phyloP scores from a whole-genome alignment of 2,113 vertebrate species.

The Gambusia holbrooki region DNA sequence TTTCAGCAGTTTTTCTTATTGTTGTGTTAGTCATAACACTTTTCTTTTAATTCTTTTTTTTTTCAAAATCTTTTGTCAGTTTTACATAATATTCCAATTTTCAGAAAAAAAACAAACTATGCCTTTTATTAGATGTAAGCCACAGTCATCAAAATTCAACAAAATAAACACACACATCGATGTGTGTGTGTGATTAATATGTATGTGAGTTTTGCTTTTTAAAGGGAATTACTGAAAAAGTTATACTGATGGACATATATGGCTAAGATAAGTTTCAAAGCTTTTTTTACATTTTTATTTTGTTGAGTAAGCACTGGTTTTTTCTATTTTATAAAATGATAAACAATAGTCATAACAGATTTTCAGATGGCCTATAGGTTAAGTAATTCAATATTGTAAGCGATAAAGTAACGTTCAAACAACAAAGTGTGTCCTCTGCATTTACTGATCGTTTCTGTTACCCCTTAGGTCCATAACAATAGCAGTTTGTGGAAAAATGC shows the following conservation, averaged over 20 bases:
- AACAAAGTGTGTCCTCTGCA: slow-evolving; percentile 64
- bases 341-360: slow-evolving; percentile 23
- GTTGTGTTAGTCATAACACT: not conserved
- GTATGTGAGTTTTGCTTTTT: not conserved
- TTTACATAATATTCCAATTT: not conserved
- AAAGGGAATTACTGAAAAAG: not conserved
- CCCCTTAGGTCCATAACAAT: slow-evolving; percentile 76
- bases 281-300: not conserved
- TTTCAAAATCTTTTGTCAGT: too few species aligned
- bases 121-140: not conserved
- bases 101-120: not conserved
- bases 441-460: slow-evolving; percentile 63
- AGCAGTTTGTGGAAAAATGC: slow-evolving; percentile 79
- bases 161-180: not conserved
- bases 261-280: not conserved
- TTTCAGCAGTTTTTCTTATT: not conserved
- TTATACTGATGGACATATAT: not conserved
- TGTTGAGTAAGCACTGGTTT: not conserved
- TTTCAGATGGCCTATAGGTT: slow-evolving; percentile 50
- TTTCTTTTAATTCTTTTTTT: too few species aligned
- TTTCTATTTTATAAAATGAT: slow-evolving; percentile 29
- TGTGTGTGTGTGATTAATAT: not conserved
- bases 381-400: slow-evolving; percentile 51
- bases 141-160: not conserved
- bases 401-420: slow-evolving; percentile 65